phyloP scores from a whole-genome alignment of 2,888 invertebrate species.

The Neoitamus cyanurus region DNA sequence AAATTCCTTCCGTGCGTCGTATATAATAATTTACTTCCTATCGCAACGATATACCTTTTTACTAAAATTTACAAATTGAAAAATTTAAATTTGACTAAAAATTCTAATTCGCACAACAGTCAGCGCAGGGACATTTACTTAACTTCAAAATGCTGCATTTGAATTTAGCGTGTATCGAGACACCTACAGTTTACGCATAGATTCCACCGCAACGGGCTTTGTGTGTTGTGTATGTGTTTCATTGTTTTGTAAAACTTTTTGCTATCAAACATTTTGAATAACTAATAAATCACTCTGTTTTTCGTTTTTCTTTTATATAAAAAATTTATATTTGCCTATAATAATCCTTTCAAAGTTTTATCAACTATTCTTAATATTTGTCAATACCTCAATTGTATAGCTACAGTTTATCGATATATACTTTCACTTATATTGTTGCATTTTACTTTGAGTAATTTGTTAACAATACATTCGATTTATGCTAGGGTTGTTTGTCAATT shows the following conservation, averaged over 20 bases:
- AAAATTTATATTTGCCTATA: conserved; percentile 26
- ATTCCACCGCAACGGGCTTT: not conserved
- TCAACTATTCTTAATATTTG: conserved; percentile 21
- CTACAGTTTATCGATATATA: not conserved
- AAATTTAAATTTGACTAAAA: too few species aligned
- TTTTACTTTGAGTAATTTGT: conserved; percentile 21
- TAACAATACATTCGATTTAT: not conserved
- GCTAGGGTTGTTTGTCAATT: not conserved
- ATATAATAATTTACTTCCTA: too few species aligned
- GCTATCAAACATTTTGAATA: conserved; percentile 37
- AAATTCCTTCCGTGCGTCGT: too few species aligned
- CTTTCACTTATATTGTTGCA: conserved; percentile 12
- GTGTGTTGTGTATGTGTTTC: not conserved
- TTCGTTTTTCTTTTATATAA: conserved; percentile 29
- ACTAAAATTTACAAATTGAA: too few species aligned
- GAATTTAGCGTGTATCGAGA: not conserved
- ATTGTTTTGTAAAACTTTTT: not conserved
- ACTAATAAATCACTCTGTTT: conserved; percentile 38
- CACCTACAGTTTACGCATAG: not conserved
- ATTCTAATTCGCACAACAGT: too few species aligned
- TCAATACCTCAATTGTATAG: conserved; percentile 23
- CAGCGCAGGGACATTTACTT: too few species aligned
- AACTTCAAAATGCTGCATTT: not conserved
- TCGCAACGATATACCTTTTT: too few species aligned
- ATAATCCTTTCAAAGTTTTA: conserved; percentile 4